Percentiles rank a stretch among this genome's conserved stretches.
phyloP scores from a whole-genome alignment of 2,797 vertebrate genomes.

The Carapus acus region DNA sequence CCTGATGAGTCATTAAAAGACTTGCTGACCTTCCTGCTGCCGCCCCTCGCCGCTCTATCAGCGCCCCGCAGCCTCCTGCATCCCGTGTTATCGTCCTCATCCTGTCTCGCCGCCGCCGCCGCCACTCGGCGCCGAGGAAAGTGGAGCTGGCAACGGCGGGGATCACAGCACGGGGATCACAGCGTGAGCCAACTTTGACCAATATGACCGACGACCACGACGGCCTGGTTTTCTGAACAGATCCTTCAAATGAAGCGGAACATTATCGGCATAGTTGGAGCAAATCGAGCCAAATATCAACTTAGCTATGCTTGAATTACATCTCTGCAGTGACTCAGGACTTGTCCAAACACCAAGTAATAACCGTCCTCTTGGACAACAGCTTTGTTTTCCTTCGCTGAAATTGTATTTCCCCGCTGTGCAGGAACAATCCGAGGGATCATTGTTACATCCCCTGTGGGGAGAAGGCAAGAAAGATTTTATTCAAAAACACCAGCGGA shows the following conservation, averaged over 20 bases:
- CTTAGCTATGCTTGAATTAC: slow-evolving; percentile 54
- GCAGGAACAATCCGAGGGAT: slow-evolving; percentile 68
- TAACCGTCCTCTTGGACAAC: slow-evolving; percentile 70
- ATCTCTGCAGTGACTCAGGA: slow-evolving; percentile 53
- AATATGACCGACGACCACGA: slow-evolving; percentile 54
- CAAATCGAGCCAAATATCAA: slow-evolving; percentile 54
- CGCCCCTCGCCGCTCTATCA: slow-evolving; percentile 54
- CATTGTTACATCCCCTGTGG: slow-evolving; percentile 61
- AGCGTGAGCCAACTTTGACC: slow-evolving; percentile 53
- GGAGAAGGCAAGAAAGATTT: slow-evolving; percentile 48
- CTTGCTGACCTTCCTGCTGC: slow-evolving; percentile 23
- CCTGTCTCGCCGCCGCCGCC: slow-evolving; percentile 56
- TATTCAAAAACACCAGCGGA: slow-evolving; percentile 58
- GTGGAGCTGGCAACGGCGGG: slow-evolving; percentile 52
- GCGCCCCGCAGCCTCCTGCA: slow-evolving; percentile 26
- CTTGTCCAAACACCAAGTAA: slow-evolving; percentile 74
- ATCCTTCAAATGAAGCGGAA: slow-evolving; percentile 60
- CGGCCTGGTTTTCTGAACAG: slow-evolving; percentile 51
- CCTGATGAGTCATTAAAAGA: slow-evolving; percentile 3
- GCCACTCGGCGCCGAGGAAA: slow-evolving; percentile 65
- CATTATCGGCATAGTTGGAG: slow-evolving; percentile 55
- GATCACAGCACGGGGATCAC: too few species aligned
- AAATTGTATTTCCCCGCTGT: slow-evolving; percentile 61
- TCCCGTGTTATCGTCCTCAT: slow-evolving; percentile 40
- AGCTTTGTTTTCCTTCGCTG: slow-evolving; percentile 65